These are phyloP conservation scores for Notarius lentiginosus DNA, from an alignment of 2,113 vertebrate species.

Conservation along the genomic window DNA sequence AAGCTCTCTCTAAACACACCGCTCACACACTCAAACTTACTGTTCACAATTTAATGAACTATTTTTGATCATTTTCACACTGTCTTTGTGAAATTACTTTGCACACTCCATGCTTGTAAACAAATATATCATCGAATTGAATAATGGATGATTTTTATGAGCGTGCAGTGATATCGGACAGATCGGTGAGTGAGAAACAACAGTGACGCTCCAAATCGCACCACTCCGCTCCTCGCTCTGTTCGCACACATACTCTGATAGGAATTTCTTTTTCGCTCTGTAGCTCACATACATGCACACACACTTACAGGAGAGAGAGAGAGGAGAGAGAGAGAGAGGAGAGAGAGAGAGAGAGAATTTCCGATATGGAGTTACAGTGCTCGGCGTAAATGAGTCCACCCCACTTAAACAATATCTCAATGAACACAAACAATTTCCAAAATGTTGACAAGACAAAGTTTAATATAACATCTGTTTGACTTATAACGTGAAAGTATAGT, in stretches of 20 bases:
- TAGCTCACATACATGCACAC: background rate
- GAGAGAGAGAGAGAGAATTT: no score
- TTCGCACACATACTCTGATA: background rate
- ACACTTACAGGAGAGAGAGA: background rate
- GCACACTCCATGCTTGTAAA: background rate
- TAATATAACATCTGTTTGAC: no score
- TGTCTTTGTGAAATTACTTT: background rate
- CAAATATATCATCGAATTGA: background rate
- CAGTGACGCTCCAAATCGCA: background rate
- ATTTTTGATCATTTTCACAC: background rate
- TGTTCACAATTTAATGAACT: background rate
- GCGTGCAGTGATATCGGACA: background rate
- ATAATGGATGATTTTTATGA: background rate
- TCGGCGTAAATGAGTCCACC: no score
- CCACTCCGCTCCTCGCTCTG: background rate
- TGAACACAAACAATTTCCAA: no score
- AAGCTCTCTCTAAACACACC: background rate
- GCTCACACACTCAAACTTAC: conserved; percentile 1
- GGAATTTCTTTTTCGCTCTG: background rate
- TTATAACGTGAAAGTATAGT: no score
- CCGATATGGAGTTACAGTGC: background rate
- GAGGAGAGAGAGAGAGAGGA: background rate
- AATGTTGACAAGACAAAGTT: no score
- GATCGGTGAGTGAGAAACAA: background rate
- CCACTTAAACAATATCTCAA: no score